These are phyloP conservation scores for Conomelus anceps DNA, from an alignment of 2,888 invertebrate genomes.

Conservation along the genomic window DNA sequence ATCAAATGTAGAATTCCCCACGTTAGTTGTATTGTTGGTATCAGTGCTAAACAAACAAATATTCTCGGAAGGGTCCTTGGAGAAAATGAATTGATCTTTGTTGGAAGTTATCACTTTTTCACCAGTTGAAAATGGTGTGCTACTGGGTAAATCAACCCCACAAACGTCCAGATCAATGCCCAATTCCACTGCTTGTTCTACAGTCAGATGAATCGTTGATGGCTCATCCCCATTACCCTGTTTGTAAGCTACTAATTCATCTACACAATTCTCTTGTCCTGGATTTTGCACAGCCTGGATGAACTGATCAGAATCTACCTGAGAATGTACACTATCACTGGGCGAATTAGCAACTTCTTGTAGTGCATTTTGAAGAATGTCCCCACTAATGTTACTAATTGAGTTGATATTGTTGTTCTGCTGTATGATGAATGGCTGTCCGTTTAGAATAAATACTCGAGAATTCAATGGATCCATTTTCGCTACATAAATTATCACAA, in stretches of 20 bases:
- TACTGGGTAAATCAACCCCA: neutral
- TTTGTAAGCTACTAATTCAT: constrained; percentile 22
- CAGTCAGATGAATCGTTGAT: constrained; percentile 19
- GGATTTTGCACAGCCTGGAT: neutral
- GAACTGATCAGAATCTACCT: neutral
- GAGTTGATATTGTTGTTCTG: constrained; percentile 14
- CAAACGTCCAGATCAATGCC: constrained; percentile 14
- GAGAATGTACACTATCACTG: neutral
- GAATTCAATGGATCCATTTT: neutral
- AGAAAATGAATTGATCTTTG: neutral
- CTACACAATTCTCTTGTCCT: neutral
- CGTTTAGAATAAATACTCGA: constrained; percentile 24
- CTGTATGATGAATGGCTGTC: constrained; percentile 24
- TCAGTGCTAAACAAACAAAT: neutral
- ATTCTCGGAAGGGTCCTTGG: neutral
- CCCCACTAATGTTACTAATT: neutral
- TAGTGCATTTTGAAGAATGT: neutral
- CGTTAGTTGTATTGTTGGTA: neutral
- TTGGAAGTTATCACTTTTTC: neutral
- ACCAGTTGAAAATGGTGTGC: neutral
- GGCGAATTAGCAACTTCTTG: neutral
- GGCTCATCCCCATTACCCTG: constrained; percentile 16
- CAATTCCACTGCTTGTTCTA: constrained; percentile 22
- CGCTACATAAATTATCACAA: neutral
- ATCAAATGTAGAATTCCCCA: neutral